phyloP scores from a whole-genome alignment of 1,140 invertebrate species.

The Ips nitidus region DNA sequence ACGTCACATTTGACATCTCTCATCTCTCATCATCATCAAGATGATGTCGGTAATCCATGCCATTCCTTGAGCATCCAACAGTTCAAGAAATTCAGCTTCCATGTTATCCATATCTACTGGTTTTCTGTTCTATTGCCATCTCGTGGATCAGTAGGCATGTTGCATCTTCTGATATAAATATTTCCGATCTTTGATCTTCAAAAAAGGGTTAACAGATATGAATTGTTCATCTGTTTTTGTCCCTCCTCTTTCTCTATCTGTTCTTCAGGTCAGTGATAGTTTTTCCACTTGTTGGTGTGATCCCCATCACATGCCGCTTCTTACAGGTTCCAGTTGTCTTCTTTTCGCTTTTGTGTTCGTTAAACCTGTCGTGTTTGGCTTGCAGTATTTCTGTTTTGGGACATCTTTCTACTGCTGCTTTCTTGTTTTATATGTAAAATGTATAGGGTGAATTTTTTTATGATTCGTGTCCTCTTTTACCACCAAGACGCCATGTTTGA shows the following conservation, averaged over 20 bases:
- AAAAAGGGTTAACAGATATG: neutral
- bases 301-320: neutral
- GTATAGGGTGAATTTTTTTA: too few relatives aligned
- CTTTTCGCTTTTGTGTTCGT: neutral
- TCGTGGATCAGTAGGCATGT: neutral
- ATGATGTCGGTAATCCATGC: neutral
- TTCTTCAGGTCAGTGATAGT: constrained; percentile 3
- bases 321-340: neutral
- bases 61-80: neutral
- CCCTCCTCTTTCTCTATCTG: neutral
- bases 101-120: neutral
- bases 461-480: too few relatives aligned
- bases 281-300: neutral
- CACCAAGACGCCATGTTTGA: too few relatives aligned
- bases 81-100: neutral
- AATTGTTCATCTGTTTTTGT: neutral
- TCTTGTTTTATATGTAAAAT: too few relatives aligned
- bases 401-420: constrained; percentile 1
- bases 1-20: too few relatives aligned
- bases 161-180: neutral
- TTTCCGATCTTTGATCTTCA: constrained; percentile 6
- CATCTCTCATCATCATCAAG: too few relatives aligned
- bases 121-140: constrained; percentile 4
- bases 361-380: constrained; percentile 1
- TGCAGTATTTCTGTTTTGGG: neutral